Evolutionary conservation across 1,140 invertebrate species (phyloP), one percentile per base, ranked within the genome.

Genomic region (Pectinophora gossypiella): DNA sequence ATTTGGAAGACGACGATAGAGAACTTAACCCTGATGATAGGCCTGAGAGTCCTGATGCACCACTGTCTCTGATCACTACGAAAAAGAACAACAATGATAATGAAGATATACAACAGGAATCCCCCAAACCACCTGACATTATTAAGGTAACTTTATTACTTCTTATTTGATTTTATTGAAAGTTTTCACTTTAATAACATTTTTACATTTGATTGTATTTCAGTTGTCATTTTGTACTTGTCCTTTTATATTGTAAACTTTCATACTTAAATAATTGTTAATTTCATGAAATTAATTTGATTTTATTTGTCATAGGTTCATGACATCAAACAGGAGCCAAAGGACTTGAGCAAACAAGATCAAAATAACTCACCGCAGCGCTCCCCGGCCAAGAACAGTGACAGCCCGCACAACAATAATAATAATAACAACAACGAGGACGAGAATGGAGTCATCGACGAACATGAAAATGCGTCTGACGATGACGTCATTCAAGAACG

Each of bases 51-150:
- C 91, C 92, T 22, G 90, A 91, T 32, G 91, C 89, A 19, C 92
- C 92, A 0, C 72, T 93, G n/a, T 93, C 92, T 4, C 65, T 93
- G 43, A 93, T 92, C 1, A 93, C 91, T 3, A 89, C 79, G 1
- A 89, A 86, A 53, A 88, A 88, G 53, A 85, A 84, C 54, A 81
- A 69, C 57, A 81, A 79, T 61, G 73, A 85, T 16, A 58, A 57
- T 62, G 69, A 87, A 72, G 80, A 80, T 19, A 81, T 40, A 16
- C 19, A 70, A 40, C 75, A 79, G 2, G 81, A 87, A 60, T 88
- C 85, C 6, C 80, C 85, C 23, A 88, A 88, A 63, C 85, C 84
- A 18, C 85, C 86, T 9, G 85, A 88, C 54, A 88, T 87, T 52
- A 85, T 87, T 10, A 89, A 88, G 85, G 87, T 89, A 76, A 15